Conservation (phyloP, 2,888 invertebrate species). For the Prostheceraeus crozeri region DNA sequence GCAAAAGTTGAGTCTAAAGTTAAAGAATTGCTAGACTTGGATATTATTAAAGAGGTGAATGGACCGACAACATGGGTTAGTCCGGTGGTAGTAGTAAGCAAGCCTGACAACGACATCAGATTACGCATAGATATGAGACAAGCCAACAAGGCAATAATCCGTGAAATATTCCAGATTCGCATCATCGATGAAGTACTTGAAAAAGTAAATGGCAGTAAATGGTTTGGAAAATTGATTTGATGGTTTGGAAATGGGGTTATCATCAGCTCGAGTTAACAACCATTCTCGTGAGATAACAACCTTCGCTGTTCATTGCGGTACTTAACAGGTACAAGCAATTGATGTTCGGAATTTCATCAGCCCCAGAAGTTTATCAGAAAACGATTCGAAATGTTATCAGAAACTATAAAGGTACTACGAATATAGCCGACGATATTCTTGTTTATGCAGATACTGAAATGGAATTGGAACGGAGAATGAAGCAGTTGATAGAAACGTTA, state of each 20-base stretch:
- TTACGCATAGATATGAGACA: slow-evolving; percentile 6
- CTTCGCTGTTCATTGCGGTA: slow-evolving; percentile 13
- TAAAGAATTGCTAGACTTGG: not conserved
- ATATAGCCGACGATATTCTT: slow-evolving; percentile 54
- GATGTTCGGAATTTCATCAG: slow-evolving; percentile 47
- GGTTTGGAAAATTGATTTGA: not conserved
- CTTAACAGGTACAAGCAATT: slow-evolving; percentile 41
- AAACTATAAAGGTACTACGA: slow-evolving; percentile 48
- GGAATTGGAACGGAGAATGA: slow-evolving; percentile 46
- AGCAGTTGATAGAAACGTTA: slow-evolving; percentile 38
- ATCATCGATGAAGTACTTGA: slow-evolving; percentile 1
- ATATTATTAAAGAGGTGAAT: slow-evolving; percentile 5
- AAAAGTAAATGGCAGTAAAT: not conserved
- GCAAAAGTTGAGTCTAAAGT: not conserved
- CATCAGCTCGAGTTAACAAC: slow-evolving; percentile 11
- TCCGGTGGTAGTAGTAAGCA: slow-evolving; percentile 8
- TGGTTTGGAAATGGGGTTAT: slow-evolving; percentile 11
- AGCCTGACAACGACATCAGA: slow-evolving; percentile 16
- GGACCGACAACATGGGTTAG: slow-evolving; percentile 4
- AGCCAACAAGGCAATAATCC: not conserved
- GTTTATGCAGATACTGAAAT: slow-evolving; percentile 45
- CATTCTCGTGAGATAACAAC: not conserved
- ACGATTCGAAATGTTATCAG: slow-evolving; percentile 48
- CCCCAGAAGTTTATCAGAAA: slow-evolving; percentile 57
- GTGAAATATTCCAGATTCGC: not conserved